Base-by-base conservation (phyloP, 2,113 vertebrate genomes). In the pig (Sus scrofa) region DNA sequence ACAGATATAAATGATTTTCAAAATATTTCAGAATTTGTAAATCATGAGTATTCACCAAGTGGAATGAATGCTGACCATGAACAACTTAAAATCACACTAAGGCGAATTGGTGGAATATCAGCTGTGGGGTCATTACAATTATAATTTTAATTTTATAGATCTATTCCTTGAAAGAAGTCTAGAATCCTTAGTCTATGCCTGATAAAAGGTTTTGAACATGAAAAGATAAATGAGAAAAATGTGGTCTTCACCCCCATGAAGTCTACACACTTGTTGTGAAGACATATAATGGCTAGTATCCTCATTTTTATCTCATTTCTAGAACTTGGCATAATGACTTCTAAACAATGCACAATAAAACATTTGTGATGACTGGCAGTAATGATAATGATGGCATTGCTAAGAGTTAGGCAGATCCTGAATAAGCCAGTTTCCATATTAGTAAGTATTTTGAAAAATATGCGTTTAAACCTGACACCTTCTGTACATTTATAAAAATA, bases 271-370 rank as follows among this genome's bases (percentile, higher is more conserved):
- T 39, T 30, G 2, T 44, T 89, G 20, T 6, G 13, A 94, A 26
- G 14, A 63, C 7, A 73, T 73, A 77, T 84, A 54, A 85, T 1
- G 60, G 11, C 37, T 68, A 62, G 3, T 22, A 30, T 3, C 3
- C 13, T 44, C n/a, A 73, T 79, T 81, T 95, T 92, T 75, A 70
- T 82, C 39, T 92, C 86, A 88, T 81, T 95, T 77, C 18, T 58
- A 82, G 32, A 81, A 81, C 11, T 85, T 67, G 24, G 2, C 18
- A 60, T 27, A 58, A 39, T 44, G 14, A 56, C 18, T 81, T 85
- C 39, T 60, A 12, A 81, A 70, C 91, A 95, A 81, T 8, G 60
- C 44, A 37, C 15, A 82, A 71, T 39, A 6, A 91, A 77, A 32
- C 68, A 32, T 58, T 67, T 93, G 14, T 62, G 34, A 63, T 71